These are phyloP conservation scores for Germaria angustata DNA, from an alignment of 2,888 invertebrate species.

Conservation along the genomic window DNA sequence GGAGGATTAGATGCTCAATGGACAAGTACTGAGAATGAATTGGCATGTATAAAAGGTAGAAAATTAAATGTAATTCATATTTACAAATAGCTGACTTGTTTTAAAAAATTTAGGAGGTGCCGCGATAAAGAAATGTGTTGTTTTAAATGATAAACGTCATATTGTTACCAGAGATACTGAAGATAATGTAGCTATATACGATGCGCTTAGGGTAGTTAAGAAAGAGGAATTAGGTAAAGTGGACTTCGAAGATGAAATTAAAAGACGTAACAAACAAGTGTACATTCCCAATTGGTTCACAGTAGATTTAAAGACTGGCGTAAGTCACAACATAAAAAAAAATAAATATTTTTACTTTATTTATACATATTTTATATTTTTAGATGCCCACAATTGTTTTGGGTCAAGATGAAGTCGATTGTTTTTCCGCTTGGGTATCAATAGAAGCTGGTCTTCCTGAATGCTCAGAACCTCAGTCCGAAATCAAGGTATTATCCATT, in stretches of 20 bases:
- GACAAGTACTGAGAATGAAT: conserved; percentile 74
- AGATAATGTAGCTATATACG: conserved; percentile 93
- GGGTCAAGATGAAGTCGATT: conserved; percentile 98
- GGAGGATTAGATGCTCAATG: conserved; percentile 76
- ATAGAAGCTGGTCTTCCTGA: conserved; percentile 95
- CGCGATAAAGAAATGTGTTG: conserved; percentile 94
- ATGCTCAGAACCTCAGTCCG: conserved; percentile 80
- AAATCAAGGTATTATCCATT: conserved; percentile 75
- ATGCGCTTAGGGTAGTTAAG: conserved; percentile 93
- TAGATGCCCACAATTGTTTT: conserved; percentile 98
- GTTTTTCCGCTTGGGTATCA: conserved; percentile 99
- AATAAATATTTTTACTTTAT: background rate
- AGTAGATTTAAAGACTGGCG: conserved; percentile 98
- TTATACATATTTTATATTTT: background rate
- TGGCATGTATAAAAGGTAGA: conserved; percentile 81
- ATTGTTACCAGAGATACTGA: conserved; percentile 97
- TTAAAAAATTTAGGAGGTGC: conserved; percentile 88
- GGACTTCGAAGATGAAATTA: conserved; percentile 95
- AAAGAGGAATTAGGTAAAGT: conserved; percentile 94
- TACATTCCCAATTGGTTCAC: conserved; percentile 99
- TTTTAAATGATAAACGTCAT: conserved; percentile 97
- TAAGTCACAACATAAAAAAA: conserved; percentile 79
- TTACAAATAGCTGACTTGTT: background rate
- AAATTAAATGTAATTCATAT: background rate
- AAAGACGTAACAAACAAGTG: conserved; percentile 94